phyloP scores from a whole-genome alignment of 2,888 invertebrate genomes.

The Seladonia tumulorum region DNA sequence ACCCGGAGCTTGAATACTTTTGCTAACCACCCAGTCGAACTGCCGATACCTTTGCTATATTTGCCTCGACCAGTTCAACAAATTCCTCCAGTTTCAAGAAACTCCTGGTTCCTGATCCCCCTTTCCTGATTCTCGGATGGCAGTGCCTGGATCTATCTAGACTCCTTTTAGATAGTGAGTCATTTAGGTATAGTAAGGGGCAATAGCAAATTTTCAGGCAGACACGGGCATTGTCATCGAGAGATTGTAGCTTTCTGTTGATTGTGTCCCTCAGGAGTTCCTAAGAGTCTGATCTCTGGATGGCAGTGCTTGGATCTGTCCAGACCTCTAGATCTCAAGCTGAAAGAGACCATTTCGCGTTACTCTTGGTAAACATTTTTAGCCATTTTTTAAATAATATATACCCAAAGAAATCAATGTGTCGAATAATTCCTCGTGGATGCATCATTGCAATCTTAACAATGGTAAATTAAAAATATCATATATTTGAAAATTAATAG shows the following conservation, averaged over 20 bases:
- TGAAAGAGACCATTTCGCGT: too few species aligned
- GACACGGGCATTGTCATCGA: not conserved
- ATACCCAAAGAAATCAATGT: too few species aligned
- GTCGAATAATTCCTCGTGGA: too few species aligned
- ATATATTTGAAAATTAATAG: too few species aligned
- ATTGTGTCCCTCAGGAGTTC: not conserved
- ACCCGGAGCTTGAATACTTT: not conserved
- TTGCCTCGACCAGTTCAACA: not conserved
- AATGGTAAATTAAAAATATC: too few species aligned
- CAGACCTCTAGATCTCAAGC: too few species aligned
- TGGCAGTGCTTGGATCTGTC: too few species aligned
- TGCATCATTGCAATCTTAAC: too few species aligned
- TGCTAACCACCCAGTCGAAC: not conserved
- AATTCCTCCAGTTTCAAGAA: not conserved
- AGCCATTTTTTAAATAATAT: too few species aligned
- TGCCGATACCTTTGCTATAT: not conserved
- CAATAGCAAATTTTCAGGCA: not conserved
- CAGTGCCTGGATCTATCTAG: not conserved
- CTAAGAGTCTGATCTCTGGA: too few species aligned
- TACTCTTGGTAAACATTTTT: too few species aligned
- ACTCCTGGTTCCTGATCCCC: not conserved
- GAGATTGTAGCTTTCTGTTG: not conserved
- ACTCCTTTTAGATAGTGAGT: not conserved
- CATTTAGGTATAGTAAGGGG: not conserved
- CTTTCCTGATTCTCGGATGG: not conserved